Base-by-base conservation (phyloP, 2,888 invertebrate genomes). In the Diarsia rubi region DNA sequence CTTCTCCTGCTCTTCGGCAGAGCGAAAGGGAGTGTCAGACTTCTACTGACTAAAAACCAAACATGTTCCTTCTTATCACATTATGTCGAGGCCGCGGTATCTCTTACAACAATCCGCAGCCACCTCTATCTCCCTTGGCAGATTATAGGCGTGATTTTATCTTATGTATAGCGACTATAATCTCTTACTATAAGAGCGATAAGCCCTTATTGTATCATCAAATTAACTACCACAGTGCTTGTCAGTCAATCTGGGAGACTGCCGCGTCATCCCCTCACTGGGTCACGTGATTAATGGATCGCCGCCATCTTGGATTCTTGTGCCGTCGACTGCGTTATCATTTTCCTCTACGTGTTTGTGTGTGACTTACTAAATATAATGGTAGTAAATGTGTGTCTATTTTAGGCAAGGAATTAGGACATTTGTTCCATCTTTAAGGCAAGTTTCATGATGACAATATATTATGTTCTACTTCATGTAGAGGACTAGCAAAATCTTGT, bases 251-350 rank as follows among this genome's bases (percentile, higher is more conserved):
- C 89, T 81, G n/a, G 68, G 82, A 84, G 84, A 78, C 80, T 71
- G 84, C 82, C 75, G 69, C 79, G 84, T 85, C 83, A 85, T 86
- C 78, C 79, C 80, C 82, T 85, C 74, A 60, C 75, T 66, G 73
- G 82, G 90, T 83, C 85, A 70, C 73, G 88, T 91, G 91, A 91
- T 91, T 90, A 91, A 91, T 91, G 88, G 79, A 54, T 75, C 70
- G 86, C 75, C 73, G 87, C 88, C 90, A 90, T 91, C 84, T 91
- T 90, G 89, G 79, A 88, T 88, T 88, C 82, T 81, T 81, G 79
- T 78, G 86, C 63, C 75, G 69, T 62, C 59, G 78, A 68, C 74
- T 72, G 78, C 82, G 77, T 83, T 86, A 86, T 86, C 86, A 84
- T 87, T 88, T 77, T 77, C 84, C 81, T 78, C 73, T 82, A 37